Evolutionary conservation across 2,113 vertebrate species (phyloP), one percentile per base, ranked within the genome.

Genomic region (Mixornis gularis): DNA sequence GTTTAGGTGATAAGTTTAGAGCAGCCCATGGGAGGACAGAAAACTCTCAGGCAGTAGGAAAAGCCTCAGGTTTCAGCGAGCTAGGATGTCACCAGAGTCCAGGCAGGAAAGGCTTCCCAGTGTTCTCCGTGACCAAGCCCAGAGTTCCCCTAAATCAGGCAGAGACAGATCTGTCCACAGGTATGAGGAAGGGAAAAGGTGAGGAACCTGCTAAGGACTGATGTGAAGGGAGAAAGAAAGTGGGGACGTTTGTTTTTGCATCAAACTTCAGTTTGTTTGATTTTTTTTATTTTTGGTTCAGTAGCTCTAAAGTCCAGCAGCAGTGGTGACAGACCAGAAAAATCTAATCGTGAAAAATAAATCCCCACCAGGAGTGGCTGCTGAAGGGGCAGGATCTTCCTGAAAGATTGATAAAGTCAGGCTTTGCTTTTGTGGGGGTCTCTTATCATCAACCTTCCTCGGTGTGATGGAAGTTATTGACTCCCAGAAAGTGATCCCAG

Each of bases 1-100:
- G 87, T 98, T 97, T 97, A 98, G 97, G 98, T 98, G 92, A 63
- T 98, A 97, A 98, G 97, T 97, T 98, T 98, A 98, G 98, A 98
- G 96, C 97, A 98, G 97, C 98, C 97, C 95, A 93, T 96, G 97
- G 97, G 95, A 97, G 98, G 92, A 97, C 94, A 94, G 65, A 87
- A 95, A 85, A 85, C 94, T 82, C 92, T 97, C 96, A 97, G 97
- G 94, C 97, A 97, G 55, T 98, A 97, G 96, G 81, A 90, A 97
- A 94, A 95, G 78, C 97, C 62, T 95, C 97, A 98, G 97, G 95
- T 97, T 97, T 26, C 46, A 48, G 85, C 95, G 19, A 98, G 97
- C 96, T 98, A 98, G 97, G 79, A 97, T 96, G 97, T 86, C 97
- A 96, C 44, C 96, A 96, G 86, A 97, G 90, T 76, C 96, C 71